These are phyloP conservation scores for Nowickia ferox DNA, from an alignment of 2,888 invertebrate genomes.

Conservation along the genomic window DNA sequence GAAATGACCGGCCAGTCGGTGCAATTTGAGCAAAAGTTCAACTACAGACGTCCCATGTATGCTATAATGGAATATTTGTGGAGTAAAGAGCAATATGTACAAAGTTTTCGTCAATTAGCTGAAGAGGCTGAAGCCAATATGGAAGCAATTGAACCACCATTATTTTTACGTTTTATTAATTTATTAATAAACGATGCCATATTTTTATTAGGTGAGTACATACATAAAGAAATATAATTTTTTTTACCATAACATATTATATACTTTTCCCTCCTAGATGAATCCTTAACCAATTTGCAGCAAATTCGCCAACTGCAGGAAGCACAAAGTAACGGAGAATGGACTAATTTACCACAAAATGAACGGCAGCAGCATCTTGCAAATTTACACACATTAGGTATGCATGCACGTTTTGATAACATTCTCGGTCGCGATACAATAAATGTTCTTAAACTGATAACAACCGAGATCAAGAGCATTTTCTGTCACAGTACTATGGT, in stretches of 20 bases:
- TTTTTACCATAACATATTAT: neutral
- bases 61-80: conserved; percentile 95
- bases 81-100: conserved; percentile 90
- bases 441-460: conserved; percentile 90
- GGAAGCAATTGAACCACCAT: conserved; percentile 94
- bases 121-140: conserved; percentile 92
- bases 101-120: conserved; percentile 90
- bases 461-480: conserved; percentile 90
- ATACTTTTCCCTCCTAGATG: conserved; percentile 84
- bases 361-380: conserved; percentile 90
- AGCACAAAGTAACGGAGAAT: conserved; percentile 89
- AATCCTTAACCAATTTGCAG: conserved; percentile 94
- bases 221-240: neutral
- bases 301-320: conserved; percentile 92
- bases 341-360: conserved; percentile 87
- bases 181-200: conserved; percentile 98
- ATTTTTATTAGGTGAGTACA: conserved; percentile 88
- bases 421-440: conserved; percentile 95
- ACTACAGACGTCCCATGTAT: conserved; percentile 98
- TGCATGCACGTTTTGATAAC: conserved; percentile 95
- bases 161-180: conserved; percentile 97
- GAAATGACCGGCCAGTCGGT: conserved; percentile 98
- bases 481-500: conserved; percentile 96
- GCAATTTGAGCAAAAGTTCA: conserved; percentile 98
- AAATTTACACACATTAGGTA: conserved; percentile 90